Base-by-base conservation (phyloP, 2,113 vertebrate species). In the Suncus etruscus region DNA sequence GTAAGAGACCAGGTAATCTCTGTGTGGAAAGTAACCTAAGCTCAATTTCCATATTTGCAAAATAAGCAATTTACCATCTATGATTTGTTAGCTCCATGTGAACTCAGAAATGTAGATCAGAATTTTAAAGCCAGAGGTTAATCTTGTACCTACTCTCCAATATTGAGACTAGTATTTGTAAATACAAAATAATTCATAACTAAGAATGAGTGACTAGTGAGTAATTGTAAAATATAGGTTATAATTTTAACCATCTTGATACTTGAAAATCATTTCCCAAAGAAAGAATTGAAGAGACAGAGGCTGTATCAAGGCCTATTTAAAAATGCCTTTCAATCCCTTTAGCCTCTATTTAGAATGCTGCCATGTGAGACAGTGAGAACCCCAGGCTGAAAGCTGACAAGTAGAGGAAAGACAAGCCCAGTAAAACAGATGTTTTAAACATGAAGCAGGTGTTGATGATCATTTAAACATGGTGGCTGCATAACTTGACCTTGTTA, bases 381-480 rank as follows among this genome's bases (percentile, higher is more conserved):
- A 89, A 32, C 6, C 8, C 39, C 77, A 58, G 31, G 86, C 84
- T 79, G 73, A 92, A 91, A 88, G 47, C 79, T 90, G 80, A 90
- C 24, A 74, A 47, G 31, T 14, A 50, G n/a, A 74, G 66, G 74
- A 90, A 76, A 79, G 83, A 79, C 91, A 93, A 65, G 29, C 76
- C 81, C 80, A 76, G 84, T 86, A 68, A 93, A 95, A 70, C 87
- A 96, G 89, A 89, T 89, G 93, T 78, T 95, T 92, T 66, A 86
- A 94, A 77, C 69, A 84, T 51, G 86, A 91, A 92, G 78, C 95
- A 93, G 91, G 58, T 96, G 93, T 72, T 74, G 83, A 81, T 92
- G 77, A 89, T 93, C 90, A 94, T 94, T 95, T 83, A 86, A 91
- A 75, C 87, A 81, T 78, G 54, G 63, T 45, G 74, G 65, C 69